Percentiles rank a stretch among this genome's conserved stretches.
Evolutionary conservation across 2,888 invertebrate species (phyloP).

Genomic region (Pecten maximus): DNA sequence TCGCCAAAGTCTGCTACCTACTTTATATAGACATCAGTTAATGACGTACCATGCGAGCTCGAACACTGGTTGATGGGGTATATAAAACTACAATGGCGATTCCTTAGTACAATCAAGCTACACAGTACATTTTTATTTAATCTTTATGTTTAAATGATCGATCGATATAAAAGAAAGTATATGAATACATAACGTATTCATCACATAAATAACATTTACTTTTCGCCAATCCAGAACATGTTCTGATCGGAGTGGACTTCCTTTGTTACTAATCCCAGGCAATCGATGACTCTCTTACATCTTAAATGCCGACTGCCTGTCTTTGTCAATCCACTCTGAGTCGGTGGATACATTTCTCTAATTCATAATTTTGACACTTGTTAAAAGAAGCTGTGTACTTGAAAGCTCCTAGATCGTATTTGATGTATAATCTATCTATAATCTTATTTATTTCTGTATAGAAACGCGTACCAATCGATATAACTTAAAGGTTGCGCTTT

Average conservation of each 20-base stretch:
- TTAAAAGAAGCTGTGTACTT: slow-evolving; percentile 33
- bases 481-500: slow-evolving; percentile 20
- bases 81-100: too few species aligned
- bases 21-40: too few species aligned
- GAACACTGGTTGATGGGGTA: too few species aligned
- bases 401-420: background rate
- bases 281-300: background rate
- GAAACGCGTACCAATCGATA: background rate
- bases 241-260: background rate
- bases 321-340: background rate
- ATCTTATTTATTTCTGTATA: slow-evolving; percentile 29
- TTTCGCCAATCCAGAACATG: background rate
- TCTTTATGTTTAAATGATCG: background rate
- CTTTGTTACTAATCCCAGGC: background rate
- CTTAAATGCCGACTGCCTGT: background rate
- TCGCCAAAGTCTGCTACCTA: too few species aligned
- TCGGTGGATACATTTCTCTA: slow-evolving; percentile 1
- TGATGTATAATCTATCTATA: slow-evolving; percentile 26
- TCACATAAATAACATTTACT: background rate
- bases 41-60: too few species aligned
- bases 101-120: background rate
- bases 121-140: background rate
- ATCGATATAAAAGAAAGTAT: background rate
- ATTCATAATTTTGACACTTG: slow-evolving; percentile 33
- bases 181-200: background rate